phyloP scores from a whole-genome alignment of 2,797 vertebrate genomes.

The Tokudaia muenninki region DNA sequence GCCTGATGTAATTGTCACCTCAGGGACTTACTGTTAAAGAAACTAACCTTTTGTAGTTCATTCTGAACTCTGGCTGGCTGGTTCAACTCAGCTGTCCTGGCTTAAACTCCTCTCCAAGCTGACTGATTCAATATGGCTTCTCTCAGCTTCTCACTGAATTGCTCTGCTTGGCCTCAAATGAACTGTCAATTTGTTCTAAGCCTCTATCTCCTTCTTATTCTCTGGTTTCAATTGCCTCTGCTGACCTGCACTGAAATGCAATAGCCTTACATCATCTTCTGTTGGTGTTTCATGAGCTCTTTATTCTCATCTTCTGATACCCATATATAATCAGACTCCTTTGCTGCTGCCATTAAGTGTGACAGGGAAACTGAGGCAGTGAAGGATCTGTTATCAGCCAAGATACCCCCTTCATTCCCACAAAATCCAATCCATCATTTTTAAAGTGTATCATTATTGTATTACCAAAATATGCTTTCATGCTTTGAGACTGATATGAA shows the following conservation, averaged over 20 bases:
- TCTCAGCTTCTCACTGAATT: background rate
- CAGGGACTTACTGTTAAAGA: background rate
- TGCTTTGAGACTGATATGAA: background rate
- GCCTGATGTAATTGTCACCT: background rate
- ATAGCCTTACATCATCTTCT: constrained; percentile 96
- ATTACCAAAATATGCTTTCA: background rate
- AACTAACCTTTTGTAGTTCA: background rate
- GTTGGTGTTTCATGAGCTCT: constrained; percentile 98
- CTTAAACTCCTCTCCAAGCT: background rate
- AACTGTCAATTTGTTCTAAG: background rate
- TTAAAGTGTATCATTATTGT: background rate
- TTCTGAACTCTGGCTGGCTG: background rate
- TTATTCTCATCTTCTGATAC: constrained; percentile 98
- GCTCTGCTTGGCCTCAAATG: background rate
- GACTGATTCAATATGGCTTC: background rate
- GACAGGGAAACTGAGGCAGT: background rate
- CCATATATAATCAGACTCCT: constrained; percentile 97
- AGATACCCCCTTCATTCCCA: background rate
- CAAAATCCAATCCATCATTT: background rate
- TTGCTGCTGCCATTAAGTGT: constrained; percentile 9
- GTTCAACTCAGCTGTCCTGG: background rate
- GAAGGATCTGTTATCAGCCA: background rate
- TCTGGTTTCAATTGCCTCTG: background rate
- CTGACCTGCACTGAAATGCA: constrained; percentile 90
- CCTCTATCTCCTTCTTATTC: background rate